Conservation (phyloP, 2,888 invertebrate species). For the Therioaphis trifolii region DNA sequence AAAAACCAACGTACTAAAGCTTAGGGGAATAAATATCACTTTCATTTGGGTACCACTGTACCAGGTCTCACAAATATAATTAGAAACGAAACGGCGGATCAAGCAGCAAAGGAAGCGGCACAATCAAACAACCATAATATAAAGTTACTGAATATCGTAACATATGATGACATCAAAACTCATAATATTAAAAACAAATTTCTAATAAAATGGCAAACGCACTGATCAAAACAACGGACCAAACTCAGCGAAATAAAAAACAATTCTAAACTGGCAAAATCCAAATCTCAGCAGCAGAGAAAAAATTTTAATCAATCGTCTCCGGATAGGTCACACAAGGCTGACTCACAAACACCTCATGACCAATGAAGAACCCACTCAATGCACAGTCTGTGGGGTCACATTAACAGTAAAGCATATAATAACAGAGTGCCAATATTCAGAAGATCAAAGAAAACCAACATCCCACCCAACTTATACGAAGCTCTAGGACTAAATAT, state of each 20-base stretch:
- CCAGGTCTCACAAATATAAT: no score
- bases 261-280: neutral
- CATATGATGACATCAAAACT: no score
- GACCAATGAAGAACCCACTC: neutral
- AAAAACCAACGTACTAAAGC: no score
- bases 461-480: neutral
- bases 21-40: no score
- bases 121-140: no score
- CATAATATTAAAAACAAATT: no score
- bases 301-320: neutral
- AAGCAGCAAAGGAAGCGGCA: no score
- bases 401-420: neutral
- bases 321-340: conserved; percentile 2
- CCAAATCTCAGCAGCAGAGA: neutral
- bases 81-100: no score
- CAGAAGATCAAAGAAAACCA: neutral
- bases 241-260: neutral
- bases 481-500: no score
- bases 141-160: no score
- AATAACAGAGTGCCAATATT: neutral
- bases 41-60: no score
- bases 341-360: neutral
- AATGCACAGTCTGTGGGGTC: neutral
- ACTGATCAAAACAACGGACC: neutral
- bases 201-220: no score